Base-by-base conservation (phyloP, 2,888 invertebrate genomes). In the Plagodis pulveraria region DNA sequence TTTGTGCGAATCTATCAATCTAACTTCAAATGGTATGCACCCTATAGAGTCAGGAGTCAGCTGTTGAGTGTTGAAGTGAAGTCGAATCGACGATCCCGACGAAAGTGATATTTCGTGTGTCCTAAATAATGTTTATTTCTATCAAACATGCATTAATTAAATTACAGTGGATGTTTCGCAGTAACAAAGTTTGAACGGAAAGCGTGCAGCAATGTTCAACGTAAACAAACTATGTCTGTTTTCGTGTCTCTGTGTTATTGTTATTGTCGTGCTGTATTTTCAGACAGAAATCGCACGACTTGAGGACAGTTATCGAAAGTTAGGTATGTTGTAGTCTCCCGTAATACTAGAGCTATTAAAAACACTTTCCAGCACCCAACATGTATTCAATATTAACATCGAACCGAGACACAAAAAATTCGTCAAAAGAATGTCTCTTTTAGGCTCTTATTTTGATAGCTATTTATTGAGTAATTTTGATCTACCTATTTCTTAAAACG, bases 211-310 rank as follows among this genome's bases (percentile, higher is more conserved):
- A 79, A 91, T 92, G 92, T 87, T 87, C 80, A 91, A 89, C 83
- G 72, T 91, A 65, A 87, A 90, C 74, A 91, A 90, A 81, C 74
- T 91, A 80, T 91, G 89, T 85, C 74, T 92, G 65, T 83, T 91
- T 76, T 86, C 87, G 55, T 87, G 87, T 77, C 76, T 92, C 56
- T 84, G 89, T 80, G 81, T 88, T 80, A 79, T 91, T 81, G 88
- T 86, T 77, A 75, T 89, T 67, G 81, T 89, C 69, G 84, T 91
- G 65, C 75, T 92, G 61, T 91, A 92, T 87, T 92, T 92, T 77
- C 91, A 91, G 79, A 80, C 89, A 51, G 90, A 92, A 86, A 86
- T 92, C 61, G 79, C 86, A 46, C 84, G 89, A 66, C 72, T 92
- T 69, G 92, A 92, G 63, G 87, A 90, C 55, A 81, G 71, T 67